phyloP scores from a whole-genome alignment of 2,888 invertebrate species.

The Xanthorhoe spadicearia region DNA sequence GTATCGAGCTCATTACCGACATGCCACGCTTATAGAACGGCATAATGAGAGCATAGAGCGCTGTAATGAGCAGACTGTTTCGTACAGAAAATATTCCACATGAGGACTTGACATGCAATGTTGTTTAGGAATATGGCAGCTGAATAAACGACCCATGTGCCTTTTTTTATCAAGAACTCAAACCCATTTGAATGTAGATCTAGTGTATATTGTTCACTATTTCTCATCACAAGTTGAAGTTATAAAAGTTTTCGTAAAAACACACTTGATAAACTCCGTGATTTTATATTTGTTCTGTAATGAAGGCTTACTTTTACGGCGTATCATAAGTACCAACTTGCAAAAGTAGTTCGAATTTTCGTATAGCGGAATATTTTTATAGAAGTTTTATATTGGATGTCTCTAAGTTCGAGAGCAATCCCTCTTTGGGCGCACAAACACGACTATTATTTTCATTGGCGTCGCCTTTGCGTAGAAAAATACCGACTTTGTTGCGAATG shows the following conservation, averaged over 20 bases:
- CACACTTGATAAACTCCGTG: slow-evolving; percentile 22
- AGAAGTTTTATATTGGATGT: slow-evolving; percentile 55
- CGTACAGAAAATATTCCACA: slow-evolving; percentile 26
- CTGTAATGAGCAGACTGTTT: slow-evolving; percentile 21
- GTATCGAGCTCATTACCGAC: slow-evolving; percentile 36
- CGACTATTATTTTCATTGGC: slow-evolving; percentile 58
- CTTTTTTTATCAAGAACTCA: not conserved
- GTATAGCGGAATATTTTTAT: slow-evolving; percentile 48
- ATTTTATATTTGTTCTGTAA: slow-evolving; percentile 30
- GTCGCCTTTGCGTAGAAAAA: slow-evolving; percentile 54
- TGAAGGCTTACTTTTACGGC: slow-evolving; percentile 34
- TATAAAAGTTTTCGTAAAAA: slow-evolving; percentile 7
- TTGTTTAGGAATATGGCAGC: slow-evolving; percentile 1
- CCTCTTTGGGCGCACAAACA: slow-evolving; percentile 63
- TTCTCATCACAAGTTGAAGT: not conserved
- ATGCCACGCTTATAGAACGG: slow-evolving; percentile 39
- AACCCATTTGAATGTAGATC: not conserved
- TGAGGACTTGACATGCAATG: slow-evolving; percentile 18
- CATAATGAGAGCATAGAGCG: slow-evolving; percentile 32
- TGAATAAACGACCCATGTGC: not conserved
- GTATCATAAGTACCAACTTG: slow-evolving; percentile 32
- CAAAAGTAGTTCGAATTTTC: slow-evolving; percentile 42
- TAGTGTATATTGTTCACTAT: not conserved
- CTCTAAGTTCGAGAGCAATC: slow-evolving; percentile 61
- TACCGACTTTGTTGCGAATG: slow-evolving; percentile 60